A percentile compares a stretch with the other conserved stretches of the same genome.
phyloP scores from a whole-genome alignment of 2,797 vertebrate species.

The Lepilemur septentrionalis region DNA sequence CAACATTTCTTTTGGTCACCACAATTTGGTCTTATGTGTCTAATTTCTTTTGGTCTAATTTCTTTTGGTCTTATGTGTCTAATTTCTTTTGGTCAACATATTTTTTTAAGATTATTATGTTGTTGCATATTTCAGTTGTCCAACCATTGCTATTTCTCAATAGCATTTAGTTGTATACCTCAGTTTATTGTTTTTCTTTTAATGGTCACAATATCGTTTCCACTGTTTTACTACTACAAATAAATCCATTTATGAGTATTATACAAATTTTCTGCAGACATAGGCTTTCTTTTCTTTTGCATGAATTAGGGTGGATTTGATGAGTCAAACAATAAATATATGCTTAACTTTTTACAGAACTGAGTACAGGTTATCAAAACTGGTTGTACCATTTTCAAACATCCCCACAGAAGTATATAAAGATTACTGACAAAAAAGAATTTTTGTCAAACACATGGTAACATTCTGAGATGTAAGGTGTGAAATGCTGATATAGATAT shows the following conservation, averaged over 20 bases:
- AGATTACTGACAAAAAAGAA: neutral
- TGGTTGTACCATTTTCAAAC: neutral
- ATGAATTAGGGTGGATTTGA: neutral
- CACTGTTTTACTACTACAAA: neutral
- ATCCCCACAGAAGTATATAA: neutral
- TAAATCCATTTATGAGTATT: neutral
- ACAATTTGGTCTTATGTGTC: neutral
- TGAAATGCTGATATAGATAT: neutral
- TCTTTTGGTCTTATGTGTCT: neutral
- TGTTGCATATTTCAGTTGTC: neutral
- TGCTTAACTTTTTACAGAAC: neutral
- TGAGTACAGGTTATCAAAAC: neutral
- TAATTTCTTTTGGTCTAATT: neutral
- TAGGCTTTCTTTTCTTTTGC: neutral
- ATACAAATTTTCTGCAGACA: neutral
- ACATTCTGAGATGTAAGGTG: neutral
- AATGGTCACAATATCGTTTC: neutral
- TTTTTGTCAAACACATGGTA: neutral
- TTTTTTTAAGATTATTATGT: neutral
- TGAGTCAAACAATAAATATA: neutral
- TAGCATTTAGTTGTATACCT: neutral
- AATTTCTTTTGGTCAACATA: neutral
- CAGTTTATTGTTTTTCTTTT: constrained; percentile 15
- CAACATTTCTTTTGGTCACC: too few species aligned
- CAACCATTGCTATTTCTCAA: neutral